Conservation (phyloP, 2,888 invertebrate species). For the Seira ritae region DNA sequence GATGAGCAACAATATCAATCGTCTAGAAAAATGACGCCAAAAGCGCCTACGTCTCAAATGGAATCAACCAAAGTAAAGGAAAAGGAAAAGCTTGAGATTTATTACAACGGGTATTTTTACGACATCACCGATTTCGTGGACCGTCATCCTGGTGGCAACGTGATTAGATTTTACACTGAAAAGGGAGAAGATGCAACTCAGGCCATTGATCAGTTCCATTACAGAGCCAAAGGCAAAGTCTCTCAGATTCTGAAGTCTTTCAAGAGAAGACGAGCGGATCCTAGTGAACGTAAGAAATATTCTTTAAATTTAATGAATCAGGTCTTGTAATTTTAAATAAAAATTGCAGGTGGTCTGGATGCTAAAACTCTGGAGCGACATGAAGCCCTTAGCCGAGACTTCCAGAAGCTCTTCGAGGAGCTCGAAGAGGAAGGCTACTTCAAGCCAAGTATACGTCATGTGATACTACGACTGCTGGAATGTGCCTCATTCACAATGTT, state of each 20-base stretch:
- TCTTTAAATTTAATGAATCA: too few species aligned
- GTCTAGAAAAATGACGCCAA: not conserved
- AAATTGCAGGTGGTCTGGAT: not conserved
- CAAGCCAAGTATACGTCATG: slow-evolving; percentile 8
- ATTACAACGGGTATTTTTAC: slow-evolving; percentile 37
- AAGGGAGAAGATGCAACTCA: slow-evolving; percentile 49
- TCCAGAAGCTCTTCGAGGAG: slow-evolving; percentile 27
- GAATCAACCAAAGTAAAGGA: not conserved
- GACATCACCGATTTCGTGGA: slow-evolving; percentile 45
- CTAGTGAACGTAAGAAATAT: slow-evolving; percentile 22
- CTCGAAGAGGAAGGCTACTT: slow-evolving; percentile 27
- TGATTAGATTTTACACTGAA: slow-evolving; percentile 49
- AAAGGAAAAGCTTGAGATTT: slow-evolving; percentile 9
- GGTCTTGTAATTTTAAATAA: too few species aligned
- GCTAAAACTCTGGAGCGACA: not conserved
- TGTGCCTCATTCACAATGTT: not conserved
- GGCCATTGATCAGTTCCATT: slow-evolving; percentile 49
- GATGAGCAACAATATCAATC: too few species aligned
- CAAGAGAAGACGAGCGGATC: slow-evolving; percentile 26
- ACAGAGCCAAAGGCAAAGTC: slow-evolving; percentile 25
- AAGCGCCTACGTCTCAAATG: not conserved
- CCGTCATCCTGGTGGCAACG: slow-evolving; percentile 39
- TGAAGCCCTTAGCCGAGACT: slow-evolving; percentile 20
- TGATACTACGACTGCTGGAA: slow-evolving; percentile 10
- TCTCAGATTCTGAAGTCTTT: slow-evolving; percentile 42